These are phyloP conservation scores for Sialia sialis DNA, from an alignment of 2,113 vertebrate species.

Conservation along the genomic window DNA sequence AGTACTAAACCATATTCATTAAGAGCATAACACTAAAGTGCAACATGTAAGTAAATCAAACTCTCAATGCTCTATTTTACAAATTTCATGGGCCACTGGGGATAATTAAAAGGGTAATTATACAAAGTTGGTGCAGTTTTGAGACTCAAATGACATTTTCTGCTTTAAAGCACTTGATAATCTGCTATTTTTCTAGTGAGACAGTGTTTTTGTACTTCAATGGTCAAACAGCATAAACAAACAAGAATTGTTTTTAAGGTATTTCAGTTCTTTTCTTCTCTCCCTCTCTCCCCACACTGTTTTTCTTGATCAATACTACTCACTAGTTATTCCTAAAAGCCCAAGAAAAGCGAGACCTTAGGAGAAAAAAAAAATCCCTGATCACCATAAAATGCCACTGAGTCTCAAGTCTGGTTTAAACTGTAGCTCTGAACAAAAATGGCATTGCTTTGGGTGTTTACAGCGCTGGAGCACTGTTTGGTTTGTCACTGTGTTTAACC, in stretches of 20 bases:
- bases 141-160: constrained; percentile 86
- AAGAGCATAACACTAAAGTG: constrained; percentile 76
- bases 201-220: constrained; percentile 60
- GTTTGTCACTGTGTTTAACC: constrained; percentile 82
- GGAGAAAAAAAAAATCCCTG: not conserved
- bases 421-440: constrained; percentile 40
- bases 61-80: constrained; percentile 79
- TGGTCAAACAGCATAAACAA: constrained; percentile 68
- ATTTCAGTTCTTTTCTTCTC: constrained; percentile 3
- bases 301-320: constrained; percentile 11
- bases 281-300: not conserved
- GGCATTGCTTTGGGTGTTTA: constrained; percentile 50
- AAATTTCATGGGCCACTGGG: constrained; percentile 85
- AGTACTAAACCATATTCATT: constrained; percentile 79
- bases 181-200: constrained; percentile 66
- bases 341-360: not conserved
- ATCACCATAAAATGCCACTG: not conserved
- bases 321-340: constrained; percentile 29
- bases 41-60: constrained; percentile 84
- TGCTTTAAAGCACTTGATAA: constrained; percentile 79
- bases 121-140: constrained; percentile 82
- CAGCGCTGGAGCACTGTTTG: constrained; percentile 69
- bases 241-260: constrained; percentile 59
- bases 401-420: constrained; percentile 11
- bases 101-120: constrained; percentile 88